phyloP scores from a whole-genome alignment of 2,888 invertebrate species.

The Rhaphigaster nebulosa region DNA sequence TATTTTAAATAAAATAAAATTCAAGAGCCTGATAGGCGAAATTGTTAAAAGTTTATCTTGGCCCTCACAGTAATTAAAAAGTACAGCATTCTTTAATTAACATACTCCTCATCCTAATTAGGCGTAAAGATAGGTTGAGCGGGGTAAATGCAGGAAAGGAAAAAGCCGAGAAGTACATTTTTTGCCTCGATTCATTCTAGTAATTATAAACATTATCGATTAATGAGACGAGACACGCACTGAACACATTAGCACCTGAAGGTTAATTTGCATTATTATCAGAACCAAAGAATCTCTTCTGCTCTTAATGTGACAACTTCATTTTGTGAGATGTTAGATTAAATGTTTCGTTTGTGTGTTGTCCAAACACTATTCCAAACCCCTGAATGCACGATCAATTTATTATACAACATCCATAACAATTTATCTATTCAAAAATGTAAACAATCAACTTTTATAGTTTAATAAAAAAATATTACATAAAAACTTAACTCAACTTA shows the following conservation, averaged over 20 bases:
- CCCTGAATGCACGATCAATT: background rate
- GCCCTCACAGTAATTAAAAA: background rate
- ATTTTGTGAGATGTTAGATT: background rate
- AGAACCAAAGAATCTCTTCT: background rate
- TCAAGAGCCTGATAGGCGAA: too few relatives aligned
- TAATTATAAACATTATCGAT: background rate
- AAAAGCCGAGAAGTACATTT: background rate
- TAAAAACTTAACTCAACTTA: too few relatives aligned
- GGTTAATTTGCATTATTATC: background rate
- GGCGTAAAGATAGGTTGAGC: background rate
- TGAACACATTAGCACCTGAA: slow-evolving; percentile 10
- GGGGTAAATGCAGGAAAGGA: background rate
- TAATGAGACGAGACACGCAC: background rate
- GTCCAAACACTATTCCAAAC: too few relatives aligned
- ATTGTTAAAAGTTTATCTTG: too few relatives aligned
- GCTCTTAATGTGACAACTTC: background rate
- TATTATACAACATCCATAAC: too few relatives aligned
- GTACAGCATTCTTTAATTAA: background rate
- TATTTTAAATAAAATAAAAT: too few relatives aligned
- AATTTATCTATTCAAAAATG: too few relatives aligned
- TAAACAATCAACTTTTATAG: too few relatives aligned
- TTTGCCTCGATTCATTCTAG: background rate
- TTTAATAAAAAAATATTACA: too few relatives aligned
- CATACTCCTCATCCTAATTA: background rate
- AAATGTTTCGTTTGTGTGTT: background rate